These are phyloP conservation scores for Hipposideros larvatus DNA, from an alignment of 2,797 vertebrate species.

Conservation along the genomic window DNA sequence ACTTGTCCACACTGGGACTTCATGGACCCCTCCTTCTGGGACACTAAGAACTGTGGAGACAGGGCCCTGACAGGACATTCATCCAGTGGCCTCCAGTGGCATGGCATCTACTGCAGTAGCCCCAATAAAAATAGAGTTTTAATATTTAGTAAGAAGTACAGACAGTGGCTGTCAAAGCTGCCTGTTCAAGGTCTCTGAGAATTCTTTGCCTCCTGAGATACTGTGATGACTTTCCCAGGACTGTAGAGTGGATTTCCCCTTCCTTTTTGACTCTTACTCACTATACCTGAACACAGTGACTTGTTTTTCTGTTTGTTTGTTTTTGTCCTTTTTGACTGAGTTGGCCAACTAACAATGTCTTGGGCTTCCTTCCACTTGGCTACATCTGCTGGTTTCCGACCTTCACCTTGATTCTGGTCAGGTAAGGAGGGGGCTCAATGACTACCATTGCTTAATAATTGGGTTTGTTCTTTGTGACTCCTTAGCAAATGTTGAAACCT, in stretches of 20 bases:
- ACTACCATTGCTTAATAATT: not conserved
- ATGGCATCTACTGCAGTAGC: not conserved
- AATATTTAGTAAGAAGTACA: not conserved
- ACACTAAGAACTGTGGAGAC: not conserved
- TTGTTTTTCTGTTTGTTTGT: not conserved
- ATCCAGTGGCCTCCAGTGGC: not conserved
- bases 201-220: no score
- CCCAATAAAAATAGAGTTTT: not conserved
- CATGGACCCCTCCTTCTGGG: not conserved
- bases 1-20: not conserved
- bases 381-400: fast-evolving
- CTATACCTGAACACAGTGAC: not conserved
- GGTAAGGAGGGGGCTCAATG: fast-evolving
- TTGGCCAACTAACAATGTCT: no score
- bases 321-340: not conserved
- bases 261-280: not conserved
- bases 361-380: not conserved
- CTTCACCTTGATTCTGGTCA: not conserved
- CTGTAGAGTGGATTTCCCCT: no score
- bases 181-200: not conserved
- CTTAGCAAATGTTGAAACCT: not conserved
- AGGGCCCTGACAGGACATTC: not conserved
- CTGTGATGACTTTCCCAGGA: not conserved
- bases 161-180: not conserved
- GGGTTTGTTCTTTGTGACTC: not conserved